Percentiles rank a stretch among this genome's conserved stretches.
phyloP scores from a whole-genome alignment of 2,113 vertebrate species.

The Parus major region DNA sequence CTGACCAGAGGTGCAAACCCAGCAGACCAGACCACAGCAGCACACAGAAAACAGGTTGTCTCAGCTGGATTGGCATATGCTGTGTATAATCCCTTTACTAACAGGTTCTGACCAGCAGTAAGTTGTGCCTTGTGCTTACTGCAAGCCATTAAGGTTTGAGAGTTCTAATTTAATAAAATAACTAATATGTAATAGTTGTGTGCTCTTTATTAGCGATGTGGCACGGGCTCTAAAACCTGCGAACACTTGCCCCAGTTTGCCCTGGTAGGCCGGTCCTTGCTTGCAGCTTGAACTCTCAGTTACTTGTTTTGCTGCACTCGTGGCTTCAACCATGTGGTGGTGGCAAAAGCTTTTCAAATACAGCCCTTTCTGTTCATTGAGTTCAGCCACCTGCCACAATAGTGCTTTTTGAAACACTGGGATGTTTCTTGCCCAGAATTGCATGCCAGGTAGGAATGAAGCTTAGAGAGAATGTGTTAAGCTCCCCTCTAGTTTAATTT shows the following conservation, averaged over 20 bases:
- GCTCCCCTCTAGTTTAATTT: not conserved
- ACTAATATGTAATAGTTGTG: not conserved
- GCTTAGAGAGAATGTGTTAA: not conserved
- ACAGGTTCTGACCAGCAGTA: not conserved
- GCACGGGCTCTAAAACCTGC: fast-evolving
- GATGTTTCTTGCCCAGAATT: not conserved
- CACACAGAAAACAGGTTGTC: not conserved
- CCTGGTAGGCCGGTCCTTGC: not conserved
- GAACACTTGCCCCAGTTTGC: fast-evolving
- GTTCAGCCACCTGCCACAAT: not conserved
- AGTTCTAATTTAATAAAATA: constrained; percentile 30
- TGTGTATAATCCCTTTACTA: not conserved
- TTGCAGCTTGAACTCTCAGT: not conserved
- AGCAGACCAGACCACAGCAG: not conserved
- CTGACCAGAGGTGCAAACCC: not conserved
- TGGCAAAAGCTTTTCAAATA: constrained; percentile 35
- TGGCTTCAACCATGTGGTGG: constrained; percentile 50
- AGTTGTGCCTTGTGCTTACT: not conserved
- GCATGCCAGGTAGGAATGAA: not conserved
- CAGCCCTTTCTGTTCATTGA: not conserved
- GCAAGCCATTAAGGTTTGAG: not conserved
- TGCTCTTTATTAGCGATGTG: not conserved
- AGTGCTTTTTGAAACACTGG: not conserved
- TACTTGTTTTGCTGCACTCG: not conserved
- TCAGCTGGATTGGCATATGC: not conserved